Evolutionary conservation across 2,888 invertebrate species (phyloP).

Genomic region (Crepidodera aurea): DNA sequence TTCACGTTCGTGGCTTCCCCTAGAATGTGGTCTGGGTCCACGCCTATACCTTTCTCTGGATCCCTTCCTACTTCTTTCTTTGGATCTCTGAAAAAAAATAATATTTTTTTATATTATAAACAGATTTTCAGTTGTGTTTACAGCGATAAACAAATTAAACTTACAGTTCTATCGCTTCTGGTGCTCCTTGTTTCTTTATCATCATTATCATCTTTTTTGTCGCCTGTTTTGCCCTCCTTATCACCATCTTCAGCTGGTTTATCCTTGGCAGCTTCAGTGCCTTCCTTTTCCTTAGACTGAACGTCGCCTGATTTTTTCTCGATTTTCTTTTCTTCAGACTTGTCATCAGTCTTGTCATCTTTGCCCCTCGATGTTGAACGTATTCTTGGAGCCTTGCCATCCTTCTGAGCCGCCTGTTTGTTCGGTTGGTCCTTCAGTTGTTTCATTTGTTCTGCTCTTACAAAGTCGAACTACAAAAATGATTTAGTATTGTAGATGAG

Average conservation of each 20-base stretch:
- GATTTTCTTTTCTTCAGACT: constrained; percentile 24
- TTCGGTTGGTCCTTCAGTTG: constrained; percentile 45
- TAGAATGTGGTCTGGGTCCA: constrained; percentile 33
- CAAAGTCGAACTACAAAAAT: constrained; percentile 49
- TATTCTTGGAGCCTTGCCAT: constrained; percentile 16
- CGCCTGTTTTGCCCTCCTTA: constrained; percentile 34
- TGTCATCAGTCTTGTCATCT: constrained; percentile 22
- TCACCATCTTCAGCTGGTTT: constrained; percentile 43
- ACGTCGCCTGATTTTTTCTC: too few species aligned
- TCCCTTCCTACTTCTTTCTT: constrained; percentile 27
- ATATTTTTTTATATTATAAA: not conserved
- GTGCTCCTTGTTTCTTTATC: not conserved
- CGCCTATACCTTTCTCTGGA: constrained; percentile 40
- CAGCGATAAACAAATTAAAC: too few species aligned
- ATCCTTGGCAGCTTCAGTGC: constrained; percentile 37
- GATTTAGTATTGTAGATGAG: too few species aligned
- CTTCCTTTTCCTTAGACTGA: constrained; percentile 20
- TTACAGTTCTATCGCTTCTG: constrained; percentile 16
- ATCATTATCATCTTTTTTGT: constrained; percentile 30
- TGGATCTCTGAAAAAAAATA: constrained; percentile 27
- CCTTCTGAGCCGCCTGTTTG: constrained; percentile 21
- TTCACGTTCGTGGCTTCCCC: constrained; percentile 58
- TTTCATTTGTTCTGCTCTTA: constrained; percentile 57
- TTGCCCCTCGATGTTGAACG: constrained; percentile 25
- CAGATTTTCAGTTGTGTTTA: too few species aligned